Percentiles rank a stretch among this genome's conserved stretches.
Evolutionary conservation across 2,797 vertebrate species (phyloP).

Genomic region (Poecile montanus): DNA sequence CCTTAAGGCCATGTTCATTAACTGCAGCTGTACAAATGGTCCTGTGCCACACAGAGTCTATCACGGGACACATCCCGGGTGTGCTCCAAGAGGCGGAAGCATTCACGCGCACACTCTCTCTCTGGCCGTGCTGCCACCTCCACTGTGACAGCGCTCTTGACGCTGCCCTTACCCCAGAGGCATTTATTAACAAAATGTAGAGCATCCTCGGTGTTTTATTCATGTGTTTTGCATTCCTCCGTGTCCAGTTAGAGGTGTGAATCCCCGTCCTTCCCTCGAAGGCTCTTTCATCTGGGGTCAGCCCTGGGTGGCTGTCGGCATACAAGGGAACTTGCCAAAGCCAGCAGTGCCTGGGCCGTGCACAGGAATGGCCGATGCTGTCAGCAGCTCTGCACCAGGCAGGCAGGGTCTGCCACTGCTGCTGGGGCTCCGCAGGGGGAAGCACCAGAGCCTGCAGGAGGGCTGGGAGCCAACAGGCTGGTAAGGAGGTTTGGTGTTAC

Average conservation of each 20-base stretch:
- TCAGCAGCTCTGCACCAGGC: not conserved
- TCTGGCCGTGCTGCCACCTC: not conserved
- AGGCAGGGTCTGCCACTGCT: not conserved
- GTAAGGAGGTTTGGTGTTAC: not conserved
- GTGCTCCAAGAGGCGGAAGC: not conserved
- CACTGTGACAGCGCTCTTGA: not conserved
- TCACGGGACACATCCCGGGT: not conserved
- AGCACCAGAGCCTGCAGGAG: not conserved
- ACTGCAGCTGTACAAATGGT: not conserved
- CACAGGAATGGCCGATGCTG: rapidly evolving
- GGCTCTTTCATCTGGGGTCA: not conserved
- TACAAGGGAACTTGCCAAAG: not conserved
- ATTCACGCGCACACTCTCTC: rapidly evolving
- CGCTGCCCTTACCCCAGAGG: not conserved
- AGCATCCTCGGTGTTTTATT: not conserved
- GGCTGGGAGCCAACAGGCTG: not conserved
- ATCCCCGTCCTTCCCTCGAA: not conserved
- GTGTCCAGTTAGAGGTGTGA: not conserved
- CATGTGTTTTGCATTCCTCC: not conserved
- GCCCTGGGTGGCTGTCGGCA: not conserved
- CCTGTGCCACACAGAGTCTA: not conserved
- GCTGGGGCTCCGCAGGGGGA: not conserved
- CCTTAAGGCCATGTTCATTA: not conserved
- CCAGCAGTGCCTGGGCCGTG: not conserved
- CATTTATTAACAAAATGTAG: not conserved